Base-by-base conservation (phyloP, 2,797 vertebrate species). In the Semotilus atromaculatus region DNA sequence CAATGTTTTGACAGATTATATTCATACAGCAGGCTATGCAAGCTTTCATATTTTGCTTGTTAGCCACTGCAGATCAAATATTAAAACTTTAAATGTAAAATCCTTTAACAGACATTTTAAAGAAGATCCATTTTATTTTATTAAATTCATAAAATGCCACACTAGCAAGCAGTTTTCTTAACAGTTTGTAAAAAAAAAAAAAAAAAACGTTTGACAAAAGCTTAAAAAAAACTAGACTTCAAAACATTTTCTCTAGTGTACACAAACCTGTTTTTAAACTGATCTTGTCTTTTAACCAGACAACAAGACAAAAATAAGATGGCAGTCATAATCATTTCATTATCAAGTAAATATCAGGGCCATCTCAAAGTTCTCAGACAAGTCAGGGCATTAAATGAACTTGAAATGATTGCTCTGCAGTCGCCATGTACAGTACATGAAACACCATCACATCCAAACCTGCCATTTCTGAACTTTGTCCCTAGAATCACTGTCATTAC, bases 291-390 rank as follows among this genome's bases (percentile, higher is more conserved):
- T 53, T 62, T 29, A 16, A 7, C 60, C n/a, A 2, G 45, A 11
- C n/a, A 71, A 71, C 23, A 72, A 71, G 40, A 71, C 7, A 71
- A 71, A 26, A 18, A 45, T 8, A 51, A 31, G 43, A 13, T 11
- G 48, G 36, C 18, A 70, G 70, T 55, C 13, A 40, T 26, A 26
- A 55, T 68, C 1, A 7, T n/a, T 38, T 26, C 70, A 40, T 40
- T 70, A 58, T 71, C 51, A 29, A 26, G 29, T 31, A 62, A 60
- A 73, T 82, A 73, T 62, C 26, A 81, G 36, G 36, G 53, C 13
- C 11, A 55, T 55, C 66, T 21, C 34, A 11, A 38, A 70, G 48
- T 45, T 55, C 36, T 55, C 66, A 81, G 48, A 40, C 43, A 64
- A 62, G 29, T 1, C 51, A 36, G 34, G 18, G 9, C 40, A 40